A percentile compares a stretch with the other conserved stretches of the same genome.
Conservation (phyloP, 2,888 invertebrate species). For the Hyalella azteca region DNA sequence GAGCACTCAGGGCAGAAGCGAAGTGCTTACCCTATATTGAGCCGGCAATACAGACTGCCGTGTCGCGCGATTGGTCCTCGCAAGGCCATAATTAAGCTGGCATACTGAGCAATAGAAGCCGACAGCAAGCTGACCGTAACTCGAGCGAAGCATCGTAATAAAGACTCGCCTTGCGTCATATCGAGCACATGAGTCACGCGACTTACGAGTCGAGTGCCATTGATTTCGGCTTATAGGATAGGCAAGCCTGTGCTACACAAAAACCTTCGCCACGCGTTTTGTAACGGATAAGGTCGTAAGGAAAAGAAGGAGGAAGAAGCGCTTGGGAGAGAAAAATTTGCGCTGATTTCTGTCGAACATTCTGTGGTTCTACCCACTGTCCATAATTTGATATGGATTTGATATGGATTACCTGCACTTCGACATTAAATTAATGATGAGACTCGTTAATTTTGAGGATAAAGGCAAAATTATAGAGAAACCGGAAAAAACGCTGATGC, state of each 20-base stretch:
- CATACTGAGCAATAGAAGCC: not conserved
- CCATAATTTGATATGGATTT: too few relatives aligned
- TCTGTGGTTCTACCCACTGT: too few relatives aligned
- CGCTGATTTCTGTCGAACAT: too few relatives aligned
- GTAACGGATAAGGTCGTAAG: too few relatives aligned
- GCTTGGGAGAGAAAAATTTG: too few relatives aligned
- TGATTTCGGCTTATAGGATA: not conserved
- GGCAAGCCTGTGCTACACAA: not conserved
- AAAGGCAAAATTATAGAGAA: too few relatives aligned
- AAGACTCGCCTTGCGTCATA: slow-evolving; percentile 25
- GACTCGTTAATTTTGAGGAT: too few relatives aligned
- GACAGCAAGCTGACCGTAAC: not conserved
- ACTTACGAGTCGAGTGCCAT: not conserved
- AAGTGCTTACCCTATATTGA: not conserved
- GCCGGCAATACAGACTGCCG: not conserved
- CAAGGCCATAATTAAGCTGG: slow-evolving; percentile 19
- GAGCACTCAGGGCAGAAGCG: not conserved
- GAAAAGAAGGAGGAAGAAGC: too few relatives aligned
- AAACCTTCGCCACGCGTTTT: not conserved
- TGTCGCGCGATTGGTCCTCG: not conserved
- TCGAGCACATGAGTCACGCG: not conserved
- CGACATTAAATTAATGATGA: too few relatives aligned
- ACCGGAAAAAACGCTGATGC: too few relatives aligned
- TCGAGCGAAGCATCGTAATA: slow-evolving; percentile 34
- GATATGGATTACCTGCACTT: too few relatives aligned